Evolutionary conservation across 2,113 vertebrate genomes (phyloP).

Genomic region (Stomatorhinus ivindoensis): DNA sequence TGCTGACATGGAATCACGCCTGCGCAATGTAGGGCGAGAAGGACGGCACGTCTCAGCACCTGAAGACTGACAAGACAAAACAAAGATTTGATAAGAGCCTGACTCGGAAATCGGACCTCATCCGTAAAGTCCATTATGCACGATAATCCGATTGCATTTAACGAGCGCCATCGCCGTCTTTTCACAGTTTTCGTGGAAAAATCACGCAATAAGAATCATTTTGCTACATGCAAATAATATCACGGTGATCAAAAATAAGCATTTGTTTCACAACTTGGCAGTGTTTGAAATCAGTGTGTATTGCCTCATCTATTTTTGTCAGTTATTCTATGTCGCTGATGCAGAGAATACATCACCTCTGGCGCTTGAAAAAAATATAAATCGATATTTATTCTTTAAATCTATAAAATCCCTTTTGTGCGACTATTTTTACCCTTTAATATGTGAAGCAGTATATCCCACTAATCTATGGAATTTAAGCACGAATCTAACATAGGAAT

Average conservation of each 20-base stretch:
- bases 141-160: neutral
- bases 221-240: neutral
- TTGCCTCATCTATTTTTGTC: neutral
- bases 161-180: neutral
- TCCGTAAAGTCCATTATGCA: neutral
- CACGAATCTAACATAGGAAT: neutral
- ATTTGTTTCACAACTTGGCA: neutral
- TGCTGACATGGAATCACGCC: slow-evolving; percentile 43
- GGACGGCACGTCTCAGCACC: slow-evolving; percentile 44
- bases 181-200: neutral
- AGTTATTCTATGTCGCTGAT: neutral
- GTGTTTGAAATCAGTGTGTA: neutral
- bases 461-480: neutral
- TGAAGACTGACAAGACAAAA: slow-evolving; percentile 28
- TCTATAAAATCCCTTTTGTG: neutral
- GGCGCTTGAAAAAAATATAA: neutral
- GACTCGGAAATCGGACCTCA: neutral
- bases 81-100: neutral
- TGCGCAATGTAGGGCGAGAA: slow-evolving; percentile 46
- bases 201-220: neutral
- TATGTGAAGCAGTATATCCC: neutral
- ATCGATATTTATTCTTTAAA: neutral
- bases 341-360: neutral
- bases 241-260: neutral
- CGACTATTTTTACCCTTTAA: neutral